Evolutionary conservation across 1,140 invertebrate species (phyloP).

Genomic region (Zaprionus gabonicus): DNA sequence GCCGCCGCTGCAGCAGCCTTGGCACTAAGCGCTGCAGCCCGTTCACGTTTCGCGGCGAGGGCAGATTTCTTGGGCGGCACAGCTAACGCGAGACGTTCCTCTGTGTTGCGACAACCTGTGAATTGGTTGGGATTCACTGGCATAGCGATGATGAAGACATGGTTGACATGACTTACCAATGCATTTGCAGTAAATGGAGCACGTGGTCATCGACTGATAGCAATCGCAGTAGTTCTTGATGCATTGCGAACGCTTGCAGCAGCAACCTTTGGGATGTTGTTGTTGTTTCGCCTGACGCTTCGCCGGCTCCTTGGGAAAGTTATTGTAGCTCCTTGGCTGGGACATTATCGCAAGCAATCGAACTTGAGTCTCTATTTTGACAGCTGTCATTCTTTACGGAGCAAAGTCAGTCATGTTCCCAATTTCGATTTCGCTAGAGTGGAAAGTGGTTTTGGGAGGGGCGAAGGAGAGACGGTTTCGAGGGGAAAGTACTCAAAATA

Average conservation of each 20-base stretch:
- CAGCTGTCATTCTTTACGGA: constrained; percentile 11
- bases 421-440: not conserved
- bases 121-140: not conserved
- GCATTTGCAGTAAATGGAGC: constrained; percentile 59
- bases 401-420: not conserved
- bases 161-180: constrained; percentile 37
- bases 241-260: constrained; percentile 69
- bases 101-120: constrained; percentile 65
- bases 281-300: constrained; percentile 23
- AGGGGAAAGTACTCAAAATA: not conserved
- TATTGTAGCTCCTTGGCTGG: constrained; percentile 2
- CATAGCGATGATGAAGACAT: rapidly evolving
- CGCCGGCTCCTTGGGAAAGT: constrained; percentile 7
- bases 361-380: not conserved
- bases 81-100: constrained; percentile 32
- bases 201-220: constrained; percentile 69
- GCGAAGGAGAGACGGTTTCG: not conserved
- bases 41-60: constrained; percentile 33
- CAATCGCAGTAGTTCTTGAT: constrained; percentile 76
- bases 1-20: constrained; percentile 61
- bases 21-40: constrained; percentile 54
- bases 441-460: not conserved
- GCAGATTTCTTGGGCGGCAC: constrained; percentile 40
- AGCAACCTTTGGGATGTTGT: constrained; percentile 53
- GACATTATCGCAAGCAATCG: constrained; percentile 13